Percentiles rank a stretch among this genome's conserved stretches.
phyloP scores from a whole-genome alignment of 1,140 invertebrate species.

The Eciton burchellii region DNA sequence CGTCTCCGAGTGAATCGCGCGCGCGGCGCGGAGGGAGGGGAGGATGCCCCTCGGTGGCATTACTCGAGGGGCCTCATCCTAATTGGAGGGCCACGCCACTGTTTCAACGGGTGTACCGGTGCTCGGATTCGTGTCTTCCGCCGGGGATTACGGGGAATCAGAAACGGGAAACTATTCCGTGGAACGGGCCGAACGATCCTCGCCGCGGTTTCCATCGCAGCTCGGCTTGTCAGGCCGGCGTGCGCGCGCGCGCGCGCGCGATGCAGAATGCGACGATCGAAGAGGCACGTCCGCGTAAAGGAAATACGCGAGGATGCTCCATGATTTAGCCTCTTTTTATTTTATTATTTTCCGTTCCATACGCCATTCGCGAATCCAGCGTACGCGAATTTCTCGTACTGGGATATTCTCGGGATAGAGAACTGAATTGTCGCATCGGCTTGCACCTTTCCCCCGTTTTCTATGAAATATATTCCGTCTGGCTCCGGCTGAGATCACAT shows the following conservation, averaged over 20 bases:
- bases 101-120: constrained; percentile 80
- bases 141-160: constrained; percentile 66
- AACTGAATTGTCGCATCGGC: too few species aligned
- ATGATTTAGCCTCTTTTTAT: too few species aligned
- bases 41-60: constrained; percentile 67
- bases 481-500: background rate
- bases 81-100: constrained; percentile 85
- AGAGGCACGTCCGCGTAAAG: too few species aligned
- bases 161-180: constrained; percentile 26
- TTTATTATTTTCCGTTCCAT: too few species aligned
- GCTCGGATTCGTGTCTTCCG: constrained; percentile 81
- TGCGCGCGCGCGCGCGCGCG: too few species aligned
- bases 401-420: too few species aligned
- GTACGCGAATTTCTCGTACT: too few species aligned
- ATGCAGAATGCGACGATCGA: too few species aligned
- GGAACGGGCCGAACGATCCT: constrained; percentile 1
- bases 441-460: too few species aligned
- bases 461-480: background rate
- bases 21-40: constrained; percentile 50
- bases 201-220: background rate
- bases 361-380: too few species aligned
- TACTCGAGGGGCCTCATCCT: constrained; percentile 79
- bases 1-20: constrained; percentile 77
- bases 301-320: too few species aligned
- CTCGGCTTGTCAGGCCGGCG: background rate